Evolutionary conservation across 2,113 vertebrate species (phyloP).

Genomic region (Leucosticte australis): DNA sequence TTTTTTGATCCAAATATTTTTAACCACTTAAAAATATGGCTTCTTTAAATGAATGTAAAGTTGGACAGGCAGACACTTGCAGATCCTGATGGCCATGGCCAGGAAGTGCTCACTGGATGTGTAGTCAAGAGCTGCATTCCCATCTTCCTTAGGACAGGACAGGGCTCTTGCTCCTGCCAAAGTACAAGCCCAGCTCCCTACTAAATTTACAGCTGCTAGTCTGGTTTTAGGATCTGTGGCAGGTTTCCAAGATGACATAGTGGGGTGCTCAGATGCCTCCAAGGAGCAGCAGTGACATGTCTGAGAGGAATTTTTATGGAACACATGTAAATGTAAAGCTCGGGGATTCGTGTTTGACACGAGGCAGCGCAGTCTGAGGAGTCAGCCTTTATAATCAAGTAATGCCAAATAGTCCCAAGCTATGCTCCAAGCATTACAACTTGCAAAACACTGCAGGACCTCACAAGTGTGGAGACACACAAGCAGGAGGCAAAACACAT

Average conservation of each 20-base stretch:
- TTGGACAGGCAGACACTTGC: not conserved
- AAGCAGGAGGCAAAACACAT: not conserved
- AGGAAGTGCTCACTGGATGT: fast-evolving
- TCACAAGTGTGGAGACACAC: not conserved
- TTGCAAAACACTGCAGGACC: not conserved
- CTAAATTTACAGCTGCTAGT: not conserved
- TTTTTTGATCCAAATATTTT: not conserved
- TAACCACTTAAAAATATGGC: not conserved
- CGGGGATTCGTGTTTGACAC: not conserved
- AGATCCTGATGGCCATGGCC: not conserved
- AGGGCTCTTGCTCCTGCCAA: not conserved
- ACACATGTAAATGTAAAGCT: not conserved
- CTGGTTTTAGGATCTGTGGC: not conserved
- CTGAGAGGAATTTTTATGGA: not conserved
- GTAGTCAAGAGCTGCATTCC: fast-evolving
- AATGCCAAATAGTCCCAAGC: not conserved
- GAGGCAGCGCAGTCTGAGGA: not conserved
- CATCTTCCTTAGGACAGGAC: not conserved
- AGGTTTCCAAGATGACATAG: not conserved
- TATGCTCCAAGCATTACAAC: not conserved
- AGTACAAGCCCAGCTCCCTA: not conserved
- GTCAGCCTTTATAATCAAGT: not conserved
- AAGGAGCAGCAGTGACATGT: not conserved
- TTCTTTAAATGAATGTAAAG: not conserved
- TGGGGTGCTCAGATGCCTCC: not conserved